phyloP scores from a whole-genome alignment of 2,113 vertebrate species.

The Odocoileus virginianus region DNA sequence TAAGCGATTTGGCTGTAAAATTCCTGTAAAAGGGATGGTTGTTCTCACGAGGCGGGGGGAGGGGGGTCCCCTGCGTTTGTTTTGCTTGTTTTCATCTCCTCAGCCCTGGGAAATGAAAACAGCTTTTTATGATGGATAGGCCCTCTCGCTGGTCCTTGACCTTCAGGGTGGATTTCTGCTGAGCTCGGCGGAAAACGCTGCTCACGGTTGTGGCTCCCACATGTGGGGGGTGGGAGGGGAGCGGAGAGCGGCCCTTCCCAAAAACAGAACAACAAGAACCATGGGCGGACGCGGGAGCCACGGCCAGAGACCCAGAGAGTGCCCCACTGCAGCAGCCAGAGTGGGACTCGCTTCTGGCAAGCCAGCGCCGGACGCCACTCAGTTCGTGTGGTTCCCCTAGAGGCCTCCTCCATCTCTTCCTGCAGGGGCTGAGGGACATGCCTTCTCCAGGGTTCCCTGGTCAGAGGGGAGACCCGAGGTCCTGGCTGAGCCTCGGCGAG shows the following conservation, averaged over 20 bases:
- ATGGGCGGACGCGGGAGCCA: neutral
- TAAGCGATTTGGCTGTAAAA: constrained; percentile 81
- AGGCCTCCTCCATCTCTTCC: neutral
- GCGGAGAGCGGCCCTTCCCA: constrained; percentile 61
- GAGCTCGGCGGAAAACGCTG: constrained; percentile 82
- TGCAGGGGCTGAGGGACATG: neutral
- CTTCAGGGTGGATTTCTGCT: constrained; percentile 81
- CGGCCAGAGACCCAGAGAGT: constrained; percentile 16
- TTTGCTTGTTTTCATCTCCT: constrained; percentile 68
- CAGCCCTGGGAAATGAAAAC: constrained; percentile 80
- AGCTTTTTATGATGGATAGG: constrained; percentile 76
- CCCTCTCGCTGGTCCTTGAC: constrained; percentile 81
- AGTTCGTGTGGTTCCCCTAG: neutral
- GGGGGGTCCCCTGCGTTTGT: constrained; percentile 9
- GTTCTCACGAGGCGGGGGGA: constrained; percentile 16
- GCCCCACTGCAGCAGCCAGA: neutral
- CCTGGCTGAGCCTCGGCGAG: neutral
- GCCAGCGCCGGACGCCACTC: neutral
- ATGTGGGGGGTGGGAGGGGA: constrained; percentile 72
- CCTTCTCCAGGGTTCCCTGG: neutral
- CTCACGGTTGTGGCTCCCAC: constrained; percentile 75
- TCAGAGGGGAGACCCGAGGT: neutral
- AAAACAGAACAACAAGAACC: constrained; percentile 76
- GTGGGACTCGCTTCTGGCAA: constrained; percentile 6
- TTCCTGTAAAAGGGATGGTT: constrained; percentile 39